Evolutionary conservation across 2,888 invertebrate species (phyloP), one percentile per base, ranked within the genome.

Genomic region (Polyommatus iphigenia): DNA sequence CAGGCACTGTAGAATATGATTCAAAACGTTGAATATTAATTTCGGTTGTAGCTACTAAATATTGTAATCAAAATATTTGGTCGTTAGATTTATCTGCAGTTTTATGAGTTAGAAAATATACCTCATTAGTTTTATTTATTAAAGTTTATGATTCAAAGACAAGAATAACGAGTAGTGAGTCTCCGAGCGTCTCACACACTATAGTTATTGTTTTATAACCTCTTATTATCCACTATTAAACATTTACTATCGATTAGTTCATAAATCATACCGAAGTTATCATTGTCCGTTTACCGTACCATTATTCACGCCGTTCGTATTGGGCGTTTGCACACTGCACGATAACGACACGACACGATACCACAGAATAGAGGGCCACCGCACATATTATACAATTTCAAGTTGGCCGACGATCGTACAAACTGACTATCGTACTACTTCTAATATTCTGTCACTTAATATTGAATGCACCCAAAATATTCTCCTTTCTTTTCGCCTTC

Each of bases 161-260:
- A 67, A 67, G 62, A 20, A 59, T 20, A 20, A 24, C 67, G 67
- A 32, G 67, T 67, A 18, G 32, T 67, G 67, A 15, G 15, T 67
- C 59, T 20, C 2, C 62, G 29, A 67, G 18, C 62, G 10, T 67
- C 67, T 67, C 67, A 32, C 29, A 67, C 29, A 62, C 29, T 13
- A 32, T 6, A 29, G 29, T 67, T 29, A 67, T 67, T 67, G 67
- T 67, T 67, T 67, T 67, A 67, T 67, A 67, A 29, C 67, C 67
- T 32, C 67, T 67, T 18, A 67, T 67, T 67, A 67, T 67, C 29
- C 67, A 67, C 67, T 67, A 67, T 67, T 32, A 67, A 67, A 67
- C 67, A 29, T 67, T 67, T 29, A 67, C 29, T 67, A 67, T 67
- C 32, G 67, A 18, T 46, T 41, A 73, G 46, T 73, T 46, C 15